Base-by-base conservation (phyloP, 2,888 invertebrate genomes). In the Drosophila atripex region DNA sequence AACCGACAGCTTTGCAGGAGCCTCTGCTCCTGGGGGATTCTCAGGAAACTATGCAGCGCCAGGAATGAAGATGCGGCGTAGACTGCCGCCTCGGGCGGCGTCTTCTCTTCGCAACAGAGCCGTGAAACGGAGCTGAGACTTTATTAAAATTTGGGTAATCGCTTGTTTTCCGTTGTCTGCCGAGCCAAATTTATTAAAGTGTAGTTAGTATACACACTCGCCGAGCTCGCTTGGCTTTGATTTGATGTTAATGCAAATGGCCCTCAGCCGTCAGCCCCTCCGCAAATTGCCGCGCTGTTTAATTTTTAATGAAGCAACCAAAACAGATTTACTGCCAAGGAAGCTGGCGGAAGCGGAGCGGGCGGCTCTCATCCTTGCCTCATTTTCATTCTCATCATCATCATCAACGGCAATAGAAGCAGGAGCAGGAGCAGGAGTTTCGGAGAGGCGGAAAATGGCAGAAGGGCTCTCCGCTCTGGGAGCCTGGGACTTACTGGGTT, bases 231-330 rank as follows among this genome's bases (percentile, higher is more conserved):
- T n/a, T 45, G 49, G 43, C 79, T 80, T 87, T 85, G 88, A 80
- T 87, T 80, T 87, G 63, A 75, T 82, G 80, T 80, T 87, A 78
- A 80, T 77, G 82, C 71, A 80, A 87, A 80, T 75, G 69, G 57
- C 51, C 8, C 16, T 38, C 39, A 39, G n/a, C 32, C 43, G 16
- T 18, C 71, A 23, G 30, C 49, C 51, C 51, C 16, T 39, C 39
- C 46, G 35, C 25, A 74, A 78, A 75, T 76, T 75, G 63, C 47
- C 54, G 41, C 54, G 55, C 72, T 72, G 82, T 63, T 80, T 59
- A 80, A 80, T 80, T 85, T 87, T 65, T 85, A 80, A 80, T 80
- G 61, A 61, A 55, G 66, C 68, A 77, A 80, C 61, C 53, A 57
- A 75, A 79, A 85, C 73, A 77, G 85, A 72, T 80, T 69, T 69